Evolutionary conservation across 2,888 invertebrate genomes (phyloP), one percentile per base, ranked within the genome.

Genomic region (Thereva unica): DNA sequence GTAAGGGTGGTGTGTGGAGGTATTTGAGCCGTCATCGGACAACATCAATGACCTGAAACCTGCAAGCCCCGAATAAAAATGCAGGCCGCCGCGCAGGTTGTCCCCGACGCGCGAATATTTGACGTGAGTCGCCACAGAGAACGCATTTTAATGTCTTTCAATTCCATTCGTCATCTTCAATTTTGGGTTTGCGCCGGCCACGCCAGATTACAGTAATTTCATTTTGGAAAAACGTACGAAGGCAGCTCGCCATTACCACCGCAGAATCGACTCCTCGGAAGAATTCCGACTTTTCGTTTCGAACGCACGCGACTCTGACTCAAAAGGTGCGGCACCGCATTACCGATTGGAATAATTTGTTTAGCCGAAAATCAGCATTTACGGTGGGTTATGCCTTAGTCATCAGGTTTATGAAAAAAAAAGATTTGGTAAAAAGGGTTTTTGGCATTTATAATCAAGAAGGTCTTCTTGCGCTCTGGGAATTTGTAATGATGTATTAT

Each of bases 241-340:
- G 8, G 38, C 37, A n/a, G 53, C 10, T 53, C n/a, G 5, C 12
- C 35, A 38, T 53, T 53, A 38, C 53, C 44, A 44, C n/a, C n/a
- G 34, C 37, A 53, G 10, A 38, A 38, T 53, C 34, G 23, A 35
- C 37, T 53, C 38, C 10, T 35, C 47, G 45, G 38, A 47, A 47
- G 45, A 47, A 47, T 59, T 59, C 47, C 37, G 47, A 57, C 57
- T 64, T 68, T 68, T 64, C 56, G 59, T 64, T 68, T 68, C 64
- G 38, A 53, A 63, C 45, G 57, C 68, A 68, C 68, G 59, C 68
- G 68, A 23, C 23, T 23, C 23, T 59, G 68, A 68, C 68, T 52
- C 44, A 56, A 38, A 64, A 65, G 68, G 65, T 68, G 68, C 52
- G 64, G 64, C 53, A 44, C 49, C 40, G 45, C 45, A 59, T 59